A percentile compares a stretch with the other conserved stretches of the same genome.
These are phyloP conservation scores for Sminthurides bifidus DNA, from an alignment of 1,140 invertebrate species.

Conservation along the genomic window DNA sequence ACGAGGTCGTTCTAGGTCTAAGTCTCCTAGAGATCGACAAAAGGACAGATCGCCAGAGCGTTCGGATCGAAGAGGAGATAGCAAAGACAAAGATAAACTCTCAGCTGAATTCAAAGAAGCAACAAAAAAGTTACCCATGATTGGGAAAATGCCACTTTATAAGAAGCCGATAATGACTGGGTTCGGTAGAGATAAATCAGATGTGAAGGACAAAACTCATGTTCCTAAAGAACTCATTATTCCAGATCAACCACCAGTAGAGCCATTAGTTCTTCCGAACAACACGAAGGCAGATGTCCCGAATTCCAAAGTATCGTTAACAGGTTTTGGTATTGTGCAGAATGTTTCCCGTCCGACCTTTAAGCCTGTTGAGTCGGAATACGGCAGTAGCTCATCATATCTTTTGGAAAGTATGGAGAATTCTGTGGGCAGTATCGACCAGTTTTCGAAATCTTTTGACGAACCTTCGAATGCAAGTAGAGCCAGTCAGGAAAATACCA, in stretches of 20 bases:
- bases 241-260: neutral
- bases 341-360: too few species aligned
- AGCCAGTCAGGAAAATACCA: too few species aligned
- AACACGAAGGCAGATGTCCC: too few species aligned
- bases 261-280: neutral
- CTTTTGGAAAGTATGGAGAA: too few species aligned
- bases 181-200: neutral
- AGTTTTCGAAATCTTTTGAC: too few species aligned
- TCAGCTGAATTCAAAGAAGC: slow-evolving; percentile 14
- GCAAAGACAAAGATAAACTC: slow-evolving; percentile 11
- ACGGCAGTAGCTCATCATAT: too few species aligned
- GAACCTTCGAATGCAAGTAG: too few species aligned
- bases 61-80: slow-evolving; percentile 3
- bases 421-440: too few species aligned
- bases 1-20: slow-evolving; percentile 4
- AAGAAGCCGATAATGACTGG: slow-evolving; percentile 12
- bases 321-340: too few species aligned
- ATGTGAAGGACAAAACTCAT: neutral
- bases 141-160: slow-evolving; percentile 29
- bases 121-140: slow-evolving; percentile 23
- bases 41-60: neutral
- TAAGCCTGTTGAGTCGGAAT: too few species aligned
- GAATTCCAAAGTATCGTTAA: too few species aligned
- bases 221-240: neutral
- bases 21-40: slow-evolving; percentile 9